Conservation (phyloP, 2,888 invertebrate species). For the Melinaea marsaeus region DNA sequence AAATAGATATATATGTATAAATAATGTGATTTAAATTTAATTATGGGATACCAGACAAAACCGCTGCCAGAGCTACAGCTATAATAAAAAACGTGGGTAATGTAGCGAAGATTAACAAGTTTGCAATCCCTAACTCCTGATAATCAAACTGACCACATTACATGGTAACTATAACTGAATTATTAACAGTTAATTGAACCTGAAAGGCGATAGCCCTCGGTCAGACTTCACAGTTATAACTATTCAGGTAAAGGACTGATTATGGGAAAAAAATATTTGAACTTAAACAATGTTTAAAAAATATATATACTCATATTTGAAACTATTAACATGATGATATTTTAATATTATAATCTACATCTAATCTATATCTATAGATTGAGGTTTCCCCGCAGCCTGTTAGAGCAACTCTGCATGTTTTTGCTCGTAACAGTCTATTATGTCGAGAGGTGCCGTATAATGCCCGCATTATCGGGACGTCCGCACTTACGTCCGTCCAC, state of each 20-base stretch:
- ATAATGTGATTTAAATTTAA: too few species aligned
- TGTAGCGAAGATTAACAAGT: too few species aligned
- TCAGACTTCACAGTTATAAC: slow-evolving; percentile 56
- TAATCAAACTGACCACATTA: too few species aligned
- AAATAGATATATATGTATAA: too few species aligned
- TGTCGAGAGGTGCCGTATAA: slow-evolving; percentile 71
- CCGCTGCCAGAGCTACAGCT: too few species aligned
- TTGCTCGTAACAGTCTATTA: slow-evolving; percentile 64
- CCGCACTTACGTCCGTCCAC: slow-evolving; percentile 56
- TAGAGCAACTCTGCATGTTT: slow-evolving; percentile 54
- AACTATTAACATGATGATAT: background rate
- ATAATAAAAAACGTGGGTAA: too few species aligned
- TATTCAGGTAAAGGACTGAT: slow-evolving; percentile 39
- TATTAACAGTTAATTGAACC: slow-evolving; percentile 64
- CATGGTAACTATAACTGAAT: slow-evolving; percentile 27
- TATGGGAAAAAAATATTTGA: background rate
- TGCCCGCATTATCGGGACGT: slow-evolving; percentile 71
- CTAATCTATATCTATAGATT: slow-evolving; percentile 3
- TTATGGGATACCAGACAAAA: too few species aligned
- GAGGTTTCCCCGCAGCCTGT: slow-evolving; percentile 23
- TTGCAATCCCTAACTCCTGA: too few species aligned
- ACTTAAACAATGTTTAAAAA: slow-evolving; percentile 1
- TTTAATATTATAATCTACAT: background rate
- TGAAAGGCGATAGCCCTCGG: slow-evolving; percentile 70
- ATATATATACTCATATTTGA: too few species aligned